These are phyloP conservation scores for Euproctis similis DNA, from an alignment of 2,888 invertebrate species.

Conservation along the genomic window DNA sequence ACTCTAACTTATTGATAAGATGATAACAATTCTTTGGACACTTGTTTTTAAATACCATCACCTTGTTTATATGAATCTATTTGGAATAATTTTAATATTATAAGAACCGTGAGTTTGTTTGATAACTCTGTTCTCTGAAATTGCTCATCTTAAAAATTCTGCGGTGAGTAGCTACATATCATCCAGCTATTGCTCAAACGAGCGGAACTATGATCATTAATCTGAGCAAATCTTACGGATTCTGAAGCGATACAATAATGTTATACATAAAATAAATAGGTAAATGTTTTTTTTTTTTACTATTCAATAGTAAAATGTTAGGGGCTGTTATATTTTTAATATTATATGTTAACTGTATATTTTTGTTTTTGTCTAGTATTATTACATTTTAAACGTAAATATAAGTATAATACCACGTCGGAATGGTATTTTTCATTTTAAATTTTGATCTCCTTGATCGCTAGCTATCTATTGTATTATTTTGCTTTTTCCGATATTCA, in stretches of 20 bases:
- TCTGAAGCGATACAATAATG: too few species aligned
- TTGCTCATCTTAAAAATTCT: too few species aligned
- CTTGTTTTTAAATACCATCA: slow-evolving; percentile 58
- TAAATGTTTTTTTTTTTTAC: too few species aligned
- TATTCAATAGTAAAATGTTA: slow-evolving; percentile 69
- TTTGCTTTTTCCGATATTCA: slow-evolving; percentile 32
- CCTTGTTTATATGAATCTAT: slow-evolving; percentile 48
- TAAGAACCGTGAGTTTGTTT: too few species aligned
- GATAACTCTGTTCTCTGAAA: too few species aligned
- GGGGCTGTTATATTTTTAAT: slow-evolving; percentile 72
- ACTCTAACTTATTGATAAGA: slow-evolving; percentile 9
- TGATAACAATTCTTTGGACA: slow-evolving; percentile 44
- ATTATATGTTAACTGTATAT: slow-evolving; percentile 59
- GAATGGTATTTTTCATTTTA: neutral
- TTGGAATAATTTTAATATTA: slow-evolving; percentile 52
- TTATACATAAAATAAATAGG: too few species aligned
- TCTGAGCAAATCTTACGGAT: too few species aligned
- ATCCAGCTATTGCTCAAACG: too few species aligned
- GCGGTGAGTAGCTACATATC: too few species aligned
- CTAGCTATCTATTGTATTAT: slow-evolving; percentile 28
- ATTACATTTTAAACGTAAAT: too few species aligned
- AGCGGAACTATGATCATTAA: too few species aligned
- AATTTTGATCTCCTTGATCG: slow-evolving; percentile 1
- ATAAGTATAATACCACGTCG: neutral
- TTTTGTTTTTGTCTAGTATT: slow-evolving; percentile 47